Conservation (phyloP, 2,888 invertebrate species). For the Atherix ibis region DNA sequence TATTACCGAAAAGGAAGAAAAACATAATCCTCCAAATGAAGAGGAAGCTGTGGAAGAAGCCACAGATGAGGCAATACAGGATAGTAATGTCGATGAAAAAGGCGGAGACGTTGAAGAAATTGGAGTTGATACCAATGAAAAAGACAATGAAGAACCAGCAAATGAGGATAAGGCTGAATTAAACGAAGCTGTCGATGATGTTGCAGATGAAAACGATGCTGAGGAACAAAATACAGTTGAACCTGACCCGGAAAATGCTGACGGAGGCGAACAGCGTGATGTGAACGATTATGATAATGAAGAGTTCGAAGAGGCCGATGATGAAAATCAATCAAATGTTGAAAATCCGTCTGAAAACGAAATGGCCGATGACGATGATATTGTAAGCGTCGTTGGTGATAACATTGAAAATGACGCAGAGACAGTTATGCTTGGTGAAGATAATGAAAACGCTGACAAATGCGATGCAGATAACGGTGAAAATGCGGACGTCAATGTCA, state of each 20-base stretch:
- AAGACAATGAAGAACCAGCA: slow-evolving; percentile 10
- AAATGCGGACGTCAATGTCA: neutral
- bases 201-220: neutral
- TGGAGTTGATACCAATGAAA: no score
- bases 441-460: neutral
- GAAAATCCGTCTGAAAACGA: neutral
- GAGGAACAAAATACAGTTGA: neutral
- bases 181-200: neutral
- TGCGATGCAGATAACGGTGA: no score
- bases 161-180: slow-evolving; percentile 6
- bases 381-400: neutral
- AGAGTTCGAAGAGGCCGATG: no score
- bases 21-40: no score
- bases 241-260: neutral
- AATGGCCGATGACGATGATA: neutral
- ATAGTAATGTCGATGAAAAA: neutral
- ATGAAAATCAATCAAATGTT: neutral
- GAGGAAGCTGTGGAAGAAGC: no score
- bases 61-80: neutral
- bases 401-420: neutral
- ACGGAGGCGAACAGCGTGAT: neutral
- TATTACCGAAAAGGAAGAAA: neutral
- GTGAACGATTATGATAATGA: no score
- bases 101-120: neutral
- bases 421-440: no score